These are phyloP conservation scores for Harpegnathos saltator DNA, from an alignment of 1,140 invertebrate genomes.

Conservation along the genomic window DNA sequence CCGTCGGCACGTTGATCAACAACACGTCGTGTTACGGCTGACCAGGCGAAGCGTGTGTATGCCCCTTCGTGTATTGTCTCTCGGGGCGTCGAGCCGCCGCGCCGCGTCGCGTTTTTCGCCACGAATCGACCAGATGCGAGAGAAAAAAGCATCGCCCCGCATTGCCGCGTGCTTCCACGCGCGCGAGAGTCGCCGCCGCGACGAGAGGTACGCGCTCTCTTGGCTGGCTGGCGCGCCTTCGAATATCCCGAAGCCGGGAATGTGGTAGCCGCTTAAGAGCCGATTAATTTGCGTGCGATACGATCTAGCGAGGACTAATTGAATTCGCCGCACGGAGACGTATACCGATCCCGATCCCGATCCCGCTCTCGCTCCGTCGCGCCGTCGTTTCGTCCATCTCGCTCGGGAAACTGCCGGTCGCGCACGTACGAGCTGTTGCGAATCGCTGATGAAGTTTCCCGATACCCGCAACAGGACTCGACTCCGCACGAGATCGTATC, in stretches of 20 bases:
- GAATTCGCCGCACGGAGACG: constrained; percentile 27
- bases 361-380: not conserved
- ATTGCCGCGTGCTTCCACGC: not conserved
- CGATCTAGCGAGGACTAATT: constrained; percentile 30
- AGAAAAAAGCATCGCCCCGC: not conserved
- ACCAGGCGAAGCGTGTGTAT: too few species aligned
- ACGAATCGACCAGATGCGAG: not conserved
- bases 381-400: not conserved
- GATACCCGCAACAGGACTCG: not conserved
- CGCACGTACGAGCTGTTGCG: too few species aligned
- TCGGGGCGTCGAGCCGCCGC: too few species aligned
- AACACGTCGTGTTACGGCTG: too few species aligned
- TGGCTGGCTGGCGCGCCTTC: too few species aligned
- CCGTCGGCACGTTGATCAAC: constrained; percentile 5
- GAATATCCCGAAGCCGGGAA: constrained; percentile 25
- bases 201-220: too few species aligned
- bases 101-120: too few species aligned
- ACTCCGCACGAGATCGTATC: too few species aligned
- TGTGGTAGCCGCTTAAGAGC: constrained; percentile 28
- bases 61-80: constrained; percentile 3
- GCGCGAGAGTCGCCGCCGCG: not conserved
- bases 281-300: constrained; percentile 53
- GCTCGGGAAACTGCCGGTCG: not conserved
- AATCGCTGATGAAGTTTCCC: too few species aligned
- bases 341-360: too few species aligned